These are phyloP conservation scores for Teleogryllus occipitalis DNA, from an alignment of 1,140 invertebrate species.

Conservation along the genomic window DNA sequence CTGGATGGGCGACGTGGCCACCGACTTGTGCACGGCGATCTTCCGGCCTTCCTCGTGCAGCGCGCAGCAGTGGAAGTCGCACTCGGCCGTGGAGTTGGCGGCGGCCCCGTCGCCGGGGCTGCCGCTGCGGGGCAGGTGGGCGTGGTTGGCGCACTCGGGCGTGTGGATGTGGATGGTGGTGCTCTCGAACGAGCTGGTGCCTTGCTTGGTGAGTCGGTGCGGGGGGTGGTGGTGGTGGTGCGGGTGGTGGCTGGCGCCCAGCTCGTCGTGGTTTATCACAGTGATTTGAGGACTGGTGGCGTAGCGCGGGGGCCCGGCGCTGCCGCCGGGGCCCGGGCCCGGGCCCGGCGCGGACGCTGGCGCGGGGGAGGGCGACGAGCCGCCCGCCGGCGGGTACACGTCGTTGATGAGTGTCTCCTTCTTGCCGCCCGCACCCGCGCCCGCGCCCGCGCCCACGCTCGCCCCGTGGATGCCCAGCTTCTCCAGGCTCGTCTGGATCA, in stretches of 20 bases:
- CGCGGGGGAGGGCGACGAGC: conserved; percentile 25
- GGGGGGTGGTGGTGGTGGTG: conserved; percentile 32
- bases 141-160: conserved; percentile 69
- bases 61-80: conserved; percentile 91
- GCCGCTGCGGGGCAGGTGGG: conserved; percentile 49
- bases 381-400: conserved; percentile 39
- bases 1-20: conserved; percentile 84
- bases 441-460: conserved; percentile 24
- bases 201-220: conserved; percentile 50
- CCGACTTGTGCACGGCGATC: conserved; percentile 82
- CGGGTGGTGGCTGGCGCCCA: conserved; percentile 27
- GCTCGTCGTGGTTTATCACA: conserved; percentile 80
- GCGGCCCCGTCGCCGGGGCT: conserved; percentile 45
- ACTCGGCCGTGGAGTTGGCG: conserved; percentile 59
- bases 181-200: conserved; percentile 62
- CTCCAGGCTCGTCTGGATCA: conserved; percentile 69
- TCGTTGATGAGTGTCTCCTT: conserved; percentile 48
- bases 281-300: conserved; percentile 70
- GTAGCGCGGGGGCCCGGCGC: conserved; percentile 44
- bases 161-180: conserved; percentile 73
- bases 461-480: conserved; percentile 38
- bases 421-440: conserved; percentile 33
- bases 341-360: conserved; percentile 33
- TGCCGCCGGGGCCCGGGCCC: conserved; percentile 42
- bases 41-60: conserved; percentile 83